phyloP scores from a whole-genome alignment of 2,113 vertebrate genomes.

The Bos indicus region DNA sequence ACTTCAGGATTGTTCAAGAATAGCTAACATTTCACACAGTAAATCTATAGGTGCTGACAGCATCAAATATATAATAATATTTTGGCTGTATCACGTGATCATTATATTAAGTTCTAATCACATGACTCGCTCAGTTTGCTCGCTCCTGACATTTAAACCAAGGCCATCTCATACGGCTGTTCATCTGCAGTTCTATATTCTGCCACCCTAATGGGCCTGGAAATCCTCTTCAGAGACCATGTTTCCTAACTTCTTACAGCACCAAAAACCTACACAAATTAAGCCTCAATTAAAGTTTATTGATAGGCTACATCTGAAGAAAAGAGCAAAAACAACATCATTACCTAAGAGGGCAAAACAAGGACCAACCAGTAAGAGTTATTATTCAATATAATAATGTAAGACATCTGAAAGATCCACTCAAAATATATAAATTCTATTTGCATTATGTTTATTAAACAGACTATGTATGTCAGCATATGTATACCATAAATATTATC shows the following conservation, averaged over 20 bases:
- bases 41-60: not conserved
- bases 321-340: not conserved
- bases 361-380: not conserved
- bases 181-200: not conserved
- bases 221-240: not conserved
- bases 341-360: not conserved
- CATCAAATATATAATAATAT: not conserved
- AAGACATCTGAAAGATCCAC: not conserved
- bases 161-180: not conserved
- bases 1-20: not conserved
- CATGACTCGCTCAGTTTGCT: not conserved
- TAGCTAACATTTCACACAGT: not conserved
- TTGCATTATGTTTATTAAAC: not conserved
- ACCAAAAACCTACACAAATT: not conserved
- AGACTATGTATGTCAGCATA: not conserved
- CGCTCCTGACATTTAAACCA: slow-evolving; percentile 21
- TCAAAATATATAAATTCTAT: not conserved
- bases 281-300: not conserved
- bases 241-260: not conserved
- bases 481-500: not conserved
- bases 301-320: not conserved
- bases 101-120: not conserved
- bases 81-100: not conserved
- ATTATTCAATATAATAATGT: not conserved
- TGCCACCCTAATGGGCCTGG: not conserved